Evolutionary conservation across 2,797 vertebrate genomes (phyloP).

Genomic region (Lithobates sylvaticus): DNA sequence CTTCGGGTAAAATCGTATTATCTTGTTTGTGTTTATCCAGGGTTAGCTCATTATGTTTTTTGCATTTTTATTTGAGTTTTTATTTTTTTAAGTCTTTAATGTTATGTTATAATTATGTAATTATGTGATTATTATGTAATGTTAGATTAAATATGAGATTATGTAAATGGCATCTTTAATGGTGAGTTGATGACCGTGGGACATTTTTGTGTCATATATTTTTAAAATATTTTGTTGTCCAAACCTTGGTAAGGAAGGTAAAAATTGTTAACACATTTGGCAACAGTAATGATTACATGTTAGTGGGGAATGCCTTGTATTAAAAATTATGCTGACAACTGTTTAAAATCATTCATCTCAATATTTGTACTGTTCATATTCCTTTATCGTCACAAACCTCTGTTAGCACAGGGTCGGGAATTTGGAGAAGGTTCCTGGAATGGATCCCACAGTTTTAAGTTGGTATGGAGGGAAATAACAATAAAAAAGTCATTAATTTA

Average conservation of each 20-base stretch:
- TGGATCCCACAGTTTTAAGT: constrained; percentile 34
- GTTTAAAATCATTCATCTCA: background rate
- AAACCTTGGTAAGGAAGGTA: no score
- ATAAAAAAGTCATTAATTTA: constrained; percentile 62
- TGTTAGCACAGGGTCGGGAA: constrained; percentile 35
- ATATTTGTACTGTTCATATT: constrained; percentile 14
- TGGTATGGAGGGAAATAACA: constrained; percentile 51
- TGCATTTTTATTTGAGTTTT: no score
- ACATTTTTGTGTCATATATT: no score
- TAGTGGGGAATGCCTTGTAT: background rate
- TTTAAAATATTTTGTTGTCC: no score
- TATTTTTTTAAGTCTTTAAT: background rate
- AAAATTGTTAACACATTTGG: no score
- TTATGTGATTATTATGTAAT: no score
- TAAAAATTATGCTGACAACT: background rate
- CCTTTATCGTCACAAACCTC: constrained; percentile 21
- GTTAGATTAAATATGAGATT: no score
- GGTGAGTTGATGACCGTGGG: background rate
- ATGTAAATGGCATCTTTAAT: background rate
- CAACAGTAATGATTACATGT: no score
- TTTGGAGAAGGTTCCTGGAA: constrained; percentile 54
- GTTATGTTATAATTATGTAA: background rate
- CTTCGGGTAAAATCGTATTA: no score
- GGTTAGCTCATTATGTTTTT: no score
- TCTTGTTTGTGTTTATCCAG: no score